phyloP scores from a whole-genome alignment of 1,140 invertebrate genomes.

The Zaprionus vittiger region DNA sequence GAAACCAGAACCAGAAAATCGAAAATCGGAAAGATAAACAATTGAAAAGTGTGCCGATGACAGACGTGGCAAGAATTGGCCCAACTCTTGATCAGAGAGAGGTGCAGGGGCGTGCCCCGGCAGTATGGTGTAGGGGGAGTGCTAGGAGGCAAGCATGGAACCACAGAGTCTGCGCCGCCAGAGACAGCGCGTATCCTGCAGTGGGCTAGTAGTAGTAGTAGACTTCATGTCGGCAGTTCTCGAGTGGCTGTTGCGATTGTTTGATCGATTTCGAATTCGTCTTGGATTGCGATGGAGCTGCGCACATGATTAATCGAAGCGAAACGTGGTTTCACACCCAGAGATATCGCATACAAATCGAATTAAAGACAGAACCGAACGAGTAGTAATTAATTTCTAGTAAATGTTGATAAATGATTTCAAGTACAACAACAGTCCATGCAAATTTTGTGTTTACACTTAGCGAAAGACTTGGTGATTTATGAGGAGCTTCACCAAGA shows the following conservation, averaged over 20 bases:
- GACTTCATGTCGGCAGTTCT: constrained; percentile 62
- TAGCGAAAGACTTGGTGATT: background rate
- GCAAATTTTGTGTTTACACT: constrained; percentile 23
- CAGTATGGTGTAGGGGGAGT: background rate
- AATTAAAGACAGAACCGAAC: constrained; percentile 71
- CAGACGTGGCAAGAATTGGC: constrained; percentile 30
- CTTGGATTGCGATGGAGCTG: constrained; percentile 11
- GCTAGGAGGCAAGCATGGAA: constrained; percentile 37
- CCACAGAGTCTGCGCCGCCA: constrained; percentile 57
- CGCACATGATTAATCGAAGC: constrained; percentile 66
- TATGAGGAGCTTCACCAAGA: too few species aligned
- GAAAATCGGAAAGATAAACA: constrained; percentile 71
- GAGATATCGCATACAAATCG: constrained; percentile 76
- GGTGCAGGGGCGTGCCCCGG: constrained; percentile 7
- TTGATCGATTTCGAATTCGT: constrained; percentile 64
- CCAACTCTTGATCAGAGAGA: background rate
- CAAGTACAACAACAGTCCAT: constrained; percentile 43
- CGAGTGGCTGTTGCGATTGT: constrained; percentile 44
- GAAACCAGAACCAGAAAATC: constrained; percentile 32
- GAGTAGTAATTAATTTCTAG: constrained; percentile 70
- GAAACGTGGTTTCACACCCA: constrained; percentile 76
- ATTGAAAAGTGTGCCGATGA: constrained; percentile 74
- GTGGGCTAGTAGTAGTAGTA: constrained; percentile 22
- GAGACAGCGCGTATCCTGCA: constrained; percentile 64
- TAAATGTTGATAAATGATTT: constrained; percentile 72